Evolutionary conservation across 2,888 invertebrate genomes (phyloP).

Genomic region (Pristionchus exspectatus): DNA sequence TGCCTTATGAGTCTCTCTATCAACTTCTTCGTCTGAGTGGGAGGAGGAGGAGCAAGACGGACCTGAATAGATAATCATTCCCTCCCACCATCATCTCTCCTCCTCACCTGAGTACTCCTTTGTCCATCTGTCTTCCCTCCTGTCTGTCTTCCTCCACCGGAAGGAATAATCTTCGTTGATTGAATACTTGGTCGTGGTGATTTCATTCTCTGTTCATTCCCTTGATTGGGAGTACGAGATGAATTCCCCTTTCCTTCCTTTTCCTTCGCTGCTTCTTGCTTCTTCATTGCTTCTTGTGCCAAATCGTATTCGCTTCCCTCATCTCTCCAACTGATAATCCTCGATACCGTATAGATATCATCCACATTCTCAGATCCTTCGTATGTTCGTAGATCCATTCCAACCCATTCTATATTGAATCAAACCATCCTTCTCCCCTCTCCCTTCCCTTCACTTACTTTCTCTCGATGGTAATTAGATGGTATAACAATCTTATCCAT

Average conservation of each 20-base stretch:
- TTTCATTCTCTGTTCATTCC: background rate
- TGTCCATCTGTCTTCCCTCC: background rate
- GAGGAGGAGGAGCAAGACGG: background rate
- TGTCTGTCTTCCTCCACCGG: background rate
- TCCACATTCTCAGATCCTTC: background rate
- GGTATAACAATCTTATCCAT: background rate
- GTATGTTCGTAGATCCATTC: slow-evolving; percentile 3
- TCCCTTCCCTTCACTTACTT: background rate
- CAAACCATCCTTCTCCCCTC: background rate
- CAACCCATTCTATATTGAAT: background rate
- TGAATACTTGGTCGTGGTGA: background rate
- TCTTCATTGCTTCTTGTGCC: background rate
- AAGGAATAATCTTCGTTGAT: background rate
- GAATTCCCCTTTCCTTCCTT: background rate
- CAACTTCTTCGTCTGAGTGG: background rate
- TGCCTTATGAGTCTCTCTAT: background rate
- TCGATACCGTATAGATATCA: background rate
- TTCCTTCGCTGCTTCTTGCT: background rate
- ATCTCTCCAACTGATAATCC: background rate
- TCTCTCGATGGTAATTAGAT: background rate
- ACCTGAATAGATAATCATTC: background rate
- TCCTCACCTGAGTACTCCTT: background rate
- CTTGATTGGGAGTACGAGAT: background rate
- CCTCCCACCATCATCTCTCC: background rate
- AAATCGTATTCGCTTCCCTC: background rate